Conservation (phyloP, 1,140 invertebrate genomes). For the Antheraea pernyi region DNA sequence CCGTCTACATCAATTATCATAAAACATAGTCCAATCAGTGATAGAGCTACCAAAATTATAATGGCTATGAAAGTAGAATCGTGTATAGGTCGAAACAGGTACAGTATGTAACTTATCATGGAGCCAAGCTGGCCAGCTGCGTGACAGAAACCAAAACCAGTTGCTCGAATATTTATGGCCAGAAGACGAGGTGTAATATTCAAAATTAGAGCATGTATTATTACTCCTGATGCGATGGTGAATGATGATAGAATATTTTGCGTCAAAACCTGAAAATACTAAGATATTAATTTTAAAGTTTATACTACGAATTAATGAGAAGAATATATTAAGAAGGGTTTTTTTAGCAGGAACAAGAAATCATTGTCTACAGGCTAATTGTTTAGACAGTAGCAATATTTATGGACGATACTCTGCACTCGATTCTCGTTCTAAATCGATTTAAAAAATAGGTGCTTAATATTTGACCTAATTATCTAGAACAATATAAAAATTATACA, state of each 20-base stretch:
- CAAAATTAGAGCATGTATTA: constrained; percentile 45
- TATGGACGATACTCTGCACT: too few species aligned
- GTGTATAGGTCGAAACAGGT: constrained; percentile 32
- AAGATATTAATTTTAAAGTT: neutral
- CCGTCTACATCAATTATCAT: constrained; percentile 55
- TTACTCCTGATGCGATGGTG: constrained; percentile 42
- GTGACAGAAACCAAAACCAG: constrained; percentile 54
- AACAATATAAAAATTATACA: too few species aligned
- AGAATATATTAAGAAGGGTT: too few species aligned
- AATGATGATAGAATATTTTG: constrained; percentile 35
- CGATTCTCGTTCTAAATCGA: too few species aligned
- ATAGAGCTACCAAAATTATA: constrained; percentile 32
- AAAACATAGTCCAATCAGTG: constrained; percentile 36
- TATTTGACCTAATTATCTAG: too few species aligned
- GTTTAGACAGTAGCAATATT: too few species aligned
- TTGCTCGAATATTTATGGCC: constrained; percentile 53
- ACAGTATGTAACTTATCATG: constrained; percentile 49
- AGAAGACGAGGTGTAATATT: constrained; percentile 61
- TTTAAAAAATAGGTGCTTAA: too few species aligned
- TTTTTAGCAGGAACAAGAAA: too few species aligned
- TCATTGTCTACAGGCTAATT: too few species aligned
- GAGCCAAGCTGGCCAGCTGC: constrained; percentile 53
- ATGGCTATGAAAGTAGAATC: constrained; percentile 33
- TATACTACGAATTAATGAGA: too few species aligned
- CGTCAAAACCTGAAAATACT: constrained; percentile 37